Evolutionary conservation across 2,797 vertebrate genomes (phyloP), one percentile per base, ranked within the genome.

Genomic region (Lophius americanus): DNA sequence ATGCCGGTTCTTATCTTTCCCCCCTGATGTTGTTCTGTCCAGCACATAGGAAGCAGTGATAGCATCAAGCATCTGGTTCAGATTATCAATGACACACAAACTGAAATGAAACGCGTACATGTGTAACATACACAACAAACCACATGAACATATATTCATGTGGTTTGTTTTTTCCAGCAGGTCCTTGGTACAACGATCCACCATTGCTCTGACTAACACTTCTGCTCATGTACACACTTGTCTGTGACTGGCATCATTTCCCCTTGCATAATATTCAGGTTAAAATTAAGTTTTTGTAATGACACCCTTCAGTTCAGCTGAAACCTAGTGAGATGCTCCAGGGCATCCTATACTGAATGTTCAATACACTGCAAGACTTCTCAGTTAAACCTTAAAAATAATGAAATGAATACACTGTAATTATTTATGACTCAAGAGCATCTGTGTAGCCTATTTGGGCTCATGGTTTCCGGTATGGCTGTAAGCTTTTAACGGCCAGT

Each of bases 41-140:
- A 84, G 79, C 87, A 82, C 81, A 87, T 87, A 82, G 71, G 83
- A 42, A 49, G 56, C 43, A 53, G 53, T 47, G 90, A 92, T 92
- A 89, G 63, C 64, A 91, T 89, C 88, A 41, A 74, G 83, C 76
- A 78, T 67, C 50, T 67, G 74, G 77, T 80, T 75, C 55, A 82
- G 65, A 83, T 82, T 64, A 78, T 61, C 53, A 43, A 36, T 9
- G 44, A 46, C 50, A 37, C 47, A 50, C 55, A 51, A 50, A 68
- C n/a, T 39, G 3, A 68, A 54, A 36, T 11, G 6, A 43, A 57
- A 13, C 14, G 12, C 36, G 8, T 41, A n/a, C 9, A 36, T 39
- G n/a, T 53, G 35, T 33, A 37, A 4, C 23, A 23, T 23, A 23
- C 23, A 23, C 23, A 23, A 23, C 23, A 23, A 23, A 23, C 23